Evolutionary conservation across 2,888 invertebrate species (phyloP).

Genomic region (Poecilus cupreus): DNA sequence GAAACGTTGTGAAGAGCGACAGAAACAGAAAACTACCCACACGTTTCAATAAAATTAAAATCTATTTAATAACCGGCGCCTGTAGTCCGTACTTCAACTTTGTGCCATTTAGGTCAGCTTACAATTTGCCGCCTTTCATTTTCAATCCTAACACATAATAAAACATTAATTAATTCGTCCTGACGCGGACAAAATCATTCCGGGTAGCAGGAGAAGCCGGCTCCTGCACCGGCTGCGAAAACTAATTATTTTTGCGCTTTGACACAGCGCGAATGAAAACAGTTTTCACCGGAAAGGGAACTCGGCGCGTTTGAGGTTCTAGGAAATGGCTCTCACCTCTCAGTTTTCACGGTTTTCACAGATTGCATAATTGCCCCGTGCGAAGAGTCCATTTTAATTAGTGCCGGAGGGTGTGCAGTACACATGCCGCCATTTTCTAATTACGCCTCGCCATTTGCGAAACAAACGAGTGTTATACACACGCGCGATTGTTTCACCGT

Average conservation of each 20-base stretch:
- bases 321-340: slow-evolving; percentile 24
- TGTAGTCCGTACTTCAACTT: neutral
- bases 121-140: slow-evolving; percentile 19
- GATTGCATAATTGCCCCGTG: slow-evolving; percentile 53
- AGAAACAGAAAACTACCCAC: slow-evolving; percentile 20
- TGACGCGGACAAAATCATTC: neutral
- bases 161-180: slow-evolving; percentile 38
- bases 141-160: slow-evolving; percentile 27
- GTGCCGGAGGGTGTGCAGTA: slow-evolving; percentile 64
- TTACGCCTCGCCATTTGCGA: slow-evolving; percentile 64
- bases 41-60: slow-evolving; percentile 25
- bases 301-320: neutral
- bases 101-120: slow-evolving; percentile 19
- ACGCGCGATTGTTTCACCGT: slow-evolving; percentile 59
- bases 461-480: slow-evolving; percentile 65
- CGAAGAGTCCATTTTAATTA: slow-evolving; percentile 63
- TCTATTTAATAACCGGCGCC: neutral
- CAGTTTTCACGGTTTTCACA: no score
- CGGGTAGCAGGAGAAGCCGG: slow-evolving; percentile 12
- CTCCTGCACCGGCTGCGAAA: slow-evolving; percentile 19
- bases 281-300: slow-evolving; percentile 16
- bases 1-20: neutral
- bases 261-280: slow-evolving; percentile 33
- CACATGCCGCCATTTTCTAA: slow-evolving; percentile 66
- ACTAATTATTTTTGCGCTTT: slow-evolving; percentile 58